Base-by-base conservation (phyloP, 1,140 invertebrate genomes). In the Neodiprion fabricii region DNA sequence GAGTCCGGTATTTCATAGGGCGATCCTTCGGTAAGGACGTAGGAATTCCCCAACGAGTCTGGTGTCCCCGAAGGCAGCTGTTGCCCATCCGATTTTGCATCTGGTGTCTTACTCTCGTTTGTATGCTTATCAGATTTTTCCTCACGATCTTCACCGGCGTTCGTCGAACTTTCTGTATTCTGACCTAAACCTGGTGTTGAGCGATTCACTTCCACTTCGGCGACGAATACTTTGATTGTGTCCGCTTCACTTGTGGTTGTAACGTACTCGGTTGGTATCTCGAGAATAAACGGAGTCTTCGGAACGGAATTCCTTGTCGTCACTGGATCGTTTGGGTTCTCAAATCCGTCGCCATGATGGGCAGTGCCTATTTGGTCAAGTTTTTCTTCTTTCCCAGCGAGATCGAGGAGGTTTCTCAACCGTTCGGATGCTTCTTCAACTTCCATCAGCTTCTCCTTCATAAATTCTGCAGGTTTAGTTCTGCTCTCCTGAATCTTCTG, bases 11-110 rank as follows among this genome's bases (percentile, higher is more conserved):
- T 88, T 9, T 87, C 85, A 68, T 82, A 83, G 0, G 87, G 86
- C 7, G 86, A 87, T 67, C 85, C 86, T 79, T 88, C 87, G 0
- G 85, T 85, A 12, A 88, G 79, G 10, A 88, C 75, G n/a, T 86
- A 87, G 0, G 83, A 83, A 61, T 78, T 61, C n/a, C 53, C 53
- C 9, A 61, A 61, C 11, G 53, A 61, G 4, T 61, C 53, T 61
- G 53, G 53, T 0, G 53, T 61, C 3, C 53, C 53, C n/a, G 53
- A 61, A 77, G 4, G 78, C 67, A 47, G 68, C 48, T 2, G 1
- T 49, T 70, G 65, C 69, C 9, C 53, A 71, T 65, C 23, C 12
- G 53, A 14, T 70, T 70, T 14, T 0, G 8, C 10, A 11, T 12
- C 23, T 68, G 47, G 0, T n/a, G 48, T 71, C 61, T 48, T 67